These are phyloP conservation scores for Microcebus ravelobensis DNA, from an alignment of 2,113 vertebrate genomes.

Conservation along the genomic window DNA sequence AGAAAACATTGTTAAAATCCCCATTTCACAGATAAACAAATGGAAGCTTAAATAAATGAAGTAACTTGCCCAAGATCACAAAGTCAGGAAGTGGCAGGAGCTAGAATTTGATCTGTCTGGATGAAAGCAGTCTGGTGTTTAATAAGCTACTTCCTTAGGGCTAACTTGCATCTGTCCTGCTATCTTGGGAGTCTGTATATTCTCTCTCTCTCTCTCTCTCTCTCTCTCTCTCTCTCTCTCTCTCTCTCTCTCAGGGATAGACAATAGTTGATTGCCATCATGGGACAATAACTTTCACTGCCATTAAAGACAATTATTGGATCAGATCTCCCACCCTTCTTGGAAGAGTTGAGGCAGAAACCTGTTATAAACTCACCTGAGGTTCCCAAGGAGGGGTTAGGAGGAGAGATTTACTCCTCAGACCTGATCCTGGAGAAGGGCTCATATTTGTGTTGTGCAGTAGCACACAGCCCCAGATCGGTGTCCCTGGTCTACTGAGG, in stretches of 20 bases:
- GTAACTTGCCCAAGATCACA: background rate
- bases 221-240: background rate
- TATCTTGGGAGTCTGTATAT: background rate
- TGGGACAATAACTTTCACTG: background rate
- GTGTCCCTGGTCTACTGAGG: background rate
- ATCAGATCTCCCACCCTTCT: background rate
- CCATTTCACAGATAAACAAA: slow-evolving; percentile 51
- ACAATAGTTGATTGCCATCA: background rate
- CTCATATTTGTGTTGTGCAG: background rate
- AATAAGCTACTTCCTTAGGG: slow-evolving; percentile 38
- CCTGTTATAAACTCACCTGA: background rate
- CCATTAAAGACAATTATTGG: background rate
- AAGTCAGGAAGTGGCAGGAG: slow-evolving; percentile 10
- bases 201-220: too few species aligned
- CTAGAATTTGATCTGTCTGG: background rate
- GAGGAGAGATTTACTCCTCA: background rate
- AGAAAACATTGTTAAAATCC: slow-evolving; percentile 19
- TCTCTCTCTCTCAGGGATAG: background rate
- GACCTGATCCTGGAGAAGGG: background rate
- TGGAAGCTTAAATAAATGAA: slow-evolving; percentile 60
- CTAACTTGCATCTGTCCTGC: background rate
- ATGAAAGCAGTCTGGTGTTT: background rate
- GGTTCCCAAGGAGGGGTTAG: background rate
- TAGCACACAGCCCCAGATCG: background rate
- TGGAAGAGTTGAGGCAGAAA: background rate